Base-by-base conservation (phyloP, 1,140 invertebrate genomes). In the Formica selysi region DNA sequence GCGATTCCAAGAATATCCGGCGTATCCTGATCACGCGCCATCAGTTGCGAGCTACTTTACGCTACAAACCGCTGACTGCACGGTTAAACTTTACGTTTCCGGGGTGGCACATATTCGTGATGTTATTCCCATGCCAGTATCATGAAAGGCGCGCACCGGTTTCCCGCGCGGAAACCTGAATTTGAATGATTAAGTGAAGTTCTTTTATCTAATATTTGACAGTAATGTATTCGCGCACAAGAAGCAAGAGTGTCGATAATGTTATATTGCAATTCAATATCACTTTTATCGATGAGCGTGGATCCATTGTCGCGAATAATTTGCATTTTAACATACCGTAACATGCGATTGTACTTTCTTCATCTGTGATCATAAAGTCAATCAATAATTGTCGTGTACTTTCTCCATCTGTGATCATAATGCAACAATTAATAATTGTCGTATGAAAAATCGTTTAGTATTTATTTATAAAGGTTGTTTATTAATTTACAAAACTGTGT, bases 91-190 rank as follows among this genome's bases (percentile, higher is more conserved):
- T 32, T 57, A 41, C 36, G 51, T 80, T 70, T 80, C 65, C 64
- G 78, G 67, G 65, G 16, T 57, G 32, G 8, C n/a, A 29, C 13
- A 11, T 19, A 51, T 22, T 7, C 22, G 22, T 22, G 26, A 11
- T 41, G 44, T 78, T 78, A 57, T 80, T 70, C 78, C 65, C 78
- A 80, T 32, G 78, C 48, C 26, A 51, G 59, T 65, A 32, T 61
- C 26, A n/a, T 22, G 41, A 26, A 64, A 76, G 22, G 19, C 16
- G 10, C 19, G 3, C 5, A 3, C 19, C 11, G 59, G 26, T 41
- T 65, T 65, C 32, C 76, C 11, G 13, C 32, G 48, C 48, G 48
- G 16, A 41, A 70, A 32, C 36, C 26, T 41, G 38, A 78, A 22
- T 78, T 61, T 48, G 22, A 51, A 51, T 36, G 26, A 79, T 70